These are phyloP conservation scores for Pandion haliaetus DNA, from an alignment of 2,113 vertebrate genomes.

Conservation along the genomic window DNA sequence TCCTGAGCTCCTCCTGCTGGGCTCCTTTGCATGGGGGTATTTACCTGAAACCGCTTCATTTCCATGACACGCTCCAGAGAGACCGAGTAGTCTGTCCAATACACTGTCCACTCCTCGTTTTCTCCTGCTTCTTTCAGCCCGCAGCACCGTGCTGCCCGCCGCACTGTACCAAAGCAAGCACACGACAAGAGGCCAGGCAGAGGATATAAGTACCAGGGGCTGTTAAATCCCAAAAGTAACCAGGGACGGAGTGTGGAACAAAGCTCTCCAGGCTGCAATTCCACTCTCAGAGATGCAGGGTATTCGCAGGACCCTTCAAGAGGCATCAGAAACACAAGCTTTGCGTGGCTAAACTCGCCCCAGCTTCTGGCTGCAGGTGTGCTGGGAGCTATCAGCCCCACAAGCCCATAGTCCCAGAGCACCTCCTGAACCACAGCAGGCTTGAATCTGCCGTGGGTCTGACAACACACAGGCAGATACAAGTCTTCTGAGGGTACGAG, in stretches of 20 bases:
- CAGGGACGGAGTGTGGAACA: rapidly evolving
- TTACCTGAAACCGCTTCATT: constrained; percentile 82
- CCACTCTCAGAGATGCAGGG: neutral
- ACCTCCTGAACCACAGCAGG: neutral
- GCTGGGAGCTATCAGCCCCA: neutral
- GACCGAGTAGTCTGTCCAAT: constrained; percentile 74
- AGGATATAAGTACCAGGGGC: neutral
- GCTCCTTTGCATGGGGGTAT: neutral
- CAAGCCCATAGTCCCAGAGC: neutral
- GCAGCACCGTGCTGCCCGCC: constrained; percentile 67
- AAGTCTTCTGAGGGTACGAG: neutral
- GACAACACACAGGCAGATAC: neutral
- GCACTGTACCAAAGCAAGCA: constrained; percentile 65
- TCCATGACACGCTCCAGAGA: constrained; percentile 74
- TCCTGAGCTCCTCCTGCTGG: neutral
- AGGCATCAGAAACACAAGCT: neutral
- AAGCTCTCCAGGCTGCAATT: neutral
- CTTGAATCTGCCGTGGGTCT: rapidly evolving
- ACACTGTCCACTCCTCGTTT: constrained; percentile 73
- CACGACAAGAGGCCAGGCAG: neutral
- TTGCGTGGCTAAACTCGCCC: neutral
- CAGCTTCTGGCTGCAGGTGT: neutral
- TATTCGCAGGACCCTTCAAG: neutral
- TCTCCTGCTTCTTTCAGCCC: constrained; percentile 74
- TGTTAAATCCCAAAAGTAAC: neutral